phyloP scores from a whole-genome alignment of 2,888 invertebrate species.

The Pachycephus smyrnensis region DNA sequence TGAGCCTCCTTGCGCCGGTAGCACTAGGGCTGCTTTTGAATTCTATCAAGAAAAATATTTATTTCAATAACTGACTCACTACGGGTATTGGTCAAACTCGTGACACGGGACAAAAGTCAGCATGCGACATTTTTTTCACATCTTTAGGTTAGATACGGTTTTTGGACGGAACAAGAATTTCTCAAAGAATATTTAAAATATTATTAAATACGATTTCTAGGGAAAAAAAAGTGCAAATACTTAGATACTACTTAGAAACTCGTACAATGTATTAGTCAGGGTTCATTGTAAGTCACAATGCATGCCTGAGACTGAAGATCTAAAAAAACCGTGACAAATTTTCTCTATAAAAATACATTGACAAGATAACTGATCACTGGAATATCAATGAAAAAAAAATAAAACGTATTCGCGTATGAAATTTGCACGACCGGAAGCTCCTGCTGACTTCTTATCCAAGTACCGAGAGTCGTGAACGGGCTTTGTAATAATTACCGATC shows the following conservation, averaged over 20 bases:
- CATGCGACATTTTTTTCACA: slow-evolving; percentile 23
- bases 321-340: background rate
- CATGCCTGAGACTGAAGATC: background rate
- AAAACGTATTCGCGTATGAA: background rate
- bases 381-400: background rate
- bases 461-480: background rate
- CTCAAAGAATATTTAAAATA: background rate
- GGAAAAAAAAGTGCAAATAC: background rate
- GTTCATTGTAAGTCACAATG: background rate
- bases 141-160: background rate
- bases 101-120: slow-evolving; percentile 18
- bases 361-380: background rate
- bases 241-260: background rate
- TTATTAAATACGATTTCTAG: background rate
- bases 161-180: background rate
- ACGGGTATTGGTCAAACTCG: background rate
- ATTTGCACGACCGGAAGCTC: background rate
- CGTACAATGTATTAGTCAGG: background rate
- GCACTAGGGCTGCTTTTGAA: slow-evolving; percentile 71
- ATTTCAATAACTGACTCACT: background rate
- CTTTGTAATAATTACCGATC: slow-evolving; percentile 69
- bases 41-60: slow-evolving; percentile 64
- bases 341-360: background rate
- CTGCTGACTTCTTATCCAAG: background rate
- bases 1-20: slow-evolving; percentile 77